Percentiles rank a stretch among this genome's conserved stretches.
phyloP scores from a whole-genome alignment of 2,888 invertebrate species.

The Alviniconcha strummeri region DNA sequence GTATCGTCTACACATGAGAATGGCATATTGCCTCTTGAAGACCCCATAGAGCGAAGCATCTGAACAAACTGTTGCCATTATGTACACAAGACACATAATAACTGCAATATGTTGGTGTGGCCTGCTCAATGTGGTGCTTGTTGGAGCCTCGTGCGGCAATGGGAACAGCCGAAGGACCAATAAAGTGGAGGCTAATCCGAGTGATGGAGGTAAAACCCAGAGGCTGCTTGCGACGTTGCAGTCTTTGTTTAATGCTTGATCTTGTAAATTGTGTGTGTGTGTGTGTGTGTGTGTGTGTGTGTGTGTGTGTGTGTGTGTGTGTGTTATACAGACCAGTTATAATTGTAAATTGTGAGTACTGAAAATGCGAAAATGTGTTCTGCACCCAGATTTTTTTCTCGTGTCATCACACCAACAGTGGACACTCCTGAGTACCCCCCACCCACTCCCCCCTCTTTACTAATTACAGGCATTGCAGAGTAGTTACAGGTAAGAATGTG shows the following conservation, averaged over 20 bases:
- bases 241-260: background rate
- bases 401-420: no score
- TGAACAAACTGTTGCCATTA: conserved; percentile 30
- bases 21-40: conserved; percentile 24
- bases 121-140: conserved; percentile 12
- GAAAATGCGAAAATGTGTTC: no score
- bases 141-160: conserved; percentile 12
- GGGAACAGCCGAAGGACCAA: background rate
- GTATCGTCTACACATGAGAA: conserved; percentile 23
- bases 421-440: no score
- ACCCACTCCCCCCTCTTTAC: no score
- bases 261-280: background rate
- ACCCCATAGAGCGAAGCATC: conserved; percentile 22
- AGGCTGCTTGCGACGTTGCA: background rate
- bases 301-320: background rate
- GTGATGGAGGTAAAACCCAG: conserved; percentile 37
- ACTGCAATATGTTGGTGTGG: conserved; percentile 25
- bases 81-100: conserved; percentile 26
- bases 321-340: background rate
- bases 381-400: background rate
- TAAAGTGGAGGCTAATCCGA: conserved; percentile 25
- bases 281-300: background rate
- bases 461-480: no score
- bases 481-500: no score
- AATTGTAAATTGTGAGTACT: background rate